These are phyloP conservation scores for Rhagium mordax DNA, from an alignment of 2,888 invertebrate species.

Conservation along the genomic window DNA sequence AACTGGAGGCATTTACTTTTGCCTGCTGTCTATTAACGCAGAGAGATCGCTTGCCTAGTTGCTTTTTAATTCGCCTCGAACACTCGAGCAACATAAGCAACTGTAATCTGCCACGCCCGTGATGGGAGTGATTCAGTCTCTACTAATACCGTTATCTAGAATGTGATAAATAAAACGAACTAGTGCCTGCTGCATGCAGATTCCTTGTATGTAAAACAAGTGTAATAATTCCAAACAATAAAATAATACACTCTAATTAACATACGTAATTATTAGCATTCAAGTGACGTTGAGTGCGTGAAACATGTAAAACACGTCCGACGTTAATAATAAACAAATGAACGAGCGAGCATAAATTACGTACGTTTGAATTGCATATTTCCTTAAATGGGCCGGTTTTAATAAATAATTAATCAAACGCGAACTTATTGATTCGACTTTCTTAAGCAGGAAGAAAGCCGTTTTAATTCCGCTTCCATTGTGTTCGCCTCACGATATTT, in stretches of 20 bases:
- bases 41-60: too few relatives aligned
- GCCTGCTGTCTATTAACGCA: too few relatives aligned
- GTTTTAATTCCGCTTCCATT: neutral
- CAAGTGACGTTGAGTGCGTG: neutral
- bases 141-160: too few relatives aligned
- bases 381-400: neutral
- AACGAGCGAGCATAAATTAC: neutral
- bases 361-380: neutral
- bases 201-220: neutral
- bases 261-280: neutral
- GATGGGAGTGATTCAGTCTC: too few relatives aligned
- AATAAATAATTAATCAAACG: neutral
- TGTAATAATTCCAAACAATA: neutral
- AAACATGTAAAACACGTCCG: neutral
- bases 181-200: neutral
- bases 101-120: too few relatives aligned
- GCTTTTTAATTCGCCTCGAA: too few relatives aligned
- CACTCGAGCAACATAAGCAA: too few relatives aligned
- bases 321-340: neutral
- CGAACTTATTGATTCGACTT: neutral
- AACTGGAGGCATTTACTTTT: too few relatives aligned
- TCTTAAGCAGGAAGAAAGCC: neutral
- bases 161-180: too few relatives aligned
- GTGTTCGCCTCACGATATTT: neutral
- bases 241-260: neutral